phyloP scores from a whole-genome alignment of 2,113 vertebrate genomes.

The Lynx canadensis region DNA sequence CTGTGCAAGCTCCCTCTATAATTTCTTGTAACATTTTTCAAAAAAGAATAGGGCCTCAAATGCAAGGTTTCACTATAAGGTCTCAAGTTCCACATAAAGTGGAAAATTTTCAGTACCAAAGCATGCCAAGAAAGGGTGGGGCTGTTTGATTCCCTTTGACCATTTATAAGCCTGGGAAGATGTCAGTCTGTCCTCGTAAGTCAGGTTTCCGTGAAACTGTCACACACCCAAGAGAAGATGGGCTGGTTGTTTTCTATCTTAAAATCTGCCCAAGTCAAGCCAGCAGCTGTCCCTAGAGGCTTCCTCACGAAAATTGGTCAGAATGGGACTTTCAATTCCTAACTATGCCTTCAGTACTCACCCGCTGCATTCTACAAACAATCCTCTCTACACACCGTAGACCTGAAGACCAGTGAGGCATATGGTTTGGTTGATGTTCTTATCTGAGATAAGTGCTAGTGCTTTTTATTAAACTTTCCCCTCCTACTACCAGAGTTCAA shows the following conservation, averaged over 20 bases:
- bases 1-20: constrained; percentile 32
- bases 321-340: background rate
- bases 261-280: background rate
- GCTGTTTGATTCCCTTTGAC: background rate
- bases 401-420: background rate
- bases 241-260: background rate
- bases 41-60: constrained; percentile 27
- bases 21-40: constrained; percentile 27
- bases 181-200: background rate
- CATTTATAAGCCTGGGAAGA: background rate
- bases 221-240: background rate
- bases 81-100: constrained; percentile 11
- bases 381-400: background rate
- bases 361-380: background rate
- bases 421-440: background rate
- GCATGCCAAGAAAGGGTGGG: background rate
- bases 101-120: background rate
- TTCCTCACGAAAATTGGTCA: background rate
- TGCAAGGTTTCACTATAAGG: background rate
- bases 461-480: background rate
- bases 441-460: background rate
- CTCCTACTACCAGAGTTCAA: background rate
- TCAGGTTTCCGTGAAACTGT: background rate
- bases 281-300: background rate
- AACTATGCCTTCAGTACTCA: background rate